A percentile compares a stretch with the other conserved stretches of the same genome.
Conservation (phyloP, 1,140 invertebrate species). For the Trichonephila clavipes region DNA sequence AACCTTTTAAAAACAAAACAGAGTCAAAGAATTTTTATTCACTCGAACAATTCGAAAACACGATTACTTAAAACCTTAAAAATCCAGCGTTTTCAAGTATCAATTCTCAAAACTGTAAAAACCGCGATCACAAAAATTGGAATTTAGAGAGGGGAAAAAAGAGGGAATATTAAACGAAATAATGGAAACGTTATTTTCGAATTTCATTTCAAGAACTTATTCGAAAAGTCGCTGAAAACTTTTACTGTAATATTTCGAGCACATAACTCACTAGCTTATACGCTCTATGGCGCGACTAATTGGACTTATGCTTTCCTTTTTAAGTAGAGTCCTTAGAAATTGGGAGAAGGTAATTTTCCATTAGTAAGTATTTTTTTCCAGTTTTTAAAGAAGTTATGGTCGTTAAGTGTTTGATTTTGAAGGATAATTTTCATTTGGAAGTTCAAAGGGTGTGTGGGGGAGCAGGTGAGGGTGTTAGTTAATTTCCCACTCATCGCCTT, state of each 20-base stretch:
- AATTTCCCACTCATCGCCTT: neutral
- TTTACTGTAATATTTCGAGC: neutral
- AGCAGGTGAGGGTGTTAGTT: neutral
- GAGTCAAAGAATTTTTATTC: too few relatives aligned
- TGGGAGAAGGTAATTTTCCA: neutral
- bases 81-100: too few relatives aligned
- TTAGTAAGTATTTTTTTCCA: neutral
- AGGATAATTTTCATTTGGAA: neutral
- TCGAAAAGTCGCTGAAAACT: neutral
- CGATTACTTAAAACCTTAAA: too few relatives aligned
- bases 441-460: too few relatives aligned
- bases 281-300: neutral
- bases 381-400: neutral
- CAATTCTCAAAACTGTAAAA: neutral
- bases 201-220: neutral
- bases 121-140: neutral
- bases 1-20: too few relatives aligned
- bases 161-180: neutral
- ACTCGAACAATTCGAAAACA: too few relatives aligned
- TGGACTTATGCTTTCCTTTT: neutral
- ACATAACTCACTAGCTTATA: neutral
- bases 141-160: neutral
- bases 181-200: neutral
- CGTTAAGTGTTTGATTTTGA: constrained; percentile 1
- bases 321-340: neutral